Evolutionary conservation across 1,140 invertebrate species (phyloP).

Genomic region (Sarcophaga peregrina): DNA sequence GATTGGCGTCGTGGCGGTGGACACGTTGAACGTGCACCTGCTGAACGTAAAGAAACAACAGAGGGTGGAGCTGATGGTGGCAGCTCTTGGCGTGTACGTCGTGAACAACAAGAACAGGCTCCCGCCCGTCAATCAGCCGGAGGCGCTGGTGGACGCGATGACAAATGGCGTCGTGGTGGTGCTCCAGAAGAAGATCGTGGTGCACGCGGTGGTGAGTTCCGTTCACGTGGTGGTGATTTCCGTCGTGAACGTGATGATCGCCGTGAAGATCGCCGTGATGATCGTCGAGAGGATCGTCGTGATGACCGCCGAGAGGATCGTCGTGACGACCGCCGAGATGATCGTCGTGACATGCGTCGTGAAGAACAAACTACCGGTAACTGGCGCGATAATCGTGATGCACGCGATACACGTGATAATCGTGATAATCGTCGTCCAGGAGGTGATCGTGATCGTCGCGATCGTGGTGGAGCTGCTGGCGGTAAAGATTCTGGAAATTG

Average conservation of each 20-base stretch:
- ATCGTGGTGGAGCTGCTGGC: slow-evolving; percentile 47
- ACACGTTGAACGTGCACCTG: slow-evolving; percentile 47
- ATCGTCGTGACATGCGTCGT: slow-evolving; percentile 60
- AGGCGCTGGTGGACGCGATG: slow-evolving; percentile 40
- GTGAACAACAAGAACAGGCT: slow-evolving; percentile 47
- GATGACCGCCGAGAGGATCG: slow-evolving; percentile 58
- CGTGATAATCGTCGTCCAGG: slow-evolving; percentile 59
- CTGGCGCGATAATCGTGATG: slow-evolving; percentile 61
- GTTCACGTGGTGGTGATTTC: slow-evolving; percentile 46
- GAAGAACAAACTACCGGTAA: slow-evolving; percentile 64
- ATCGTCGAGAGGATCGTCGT: slow-evolving; percentile 48
- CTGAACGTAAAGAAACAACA: slow-evolving; percentile 30
- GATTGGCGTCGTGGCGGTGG: slow-evolving; percentile 44
- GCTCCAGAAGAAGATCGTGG: slow-evolving; percentile 44
- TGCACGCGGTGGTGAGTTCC: slow-evolving; percentile 42
- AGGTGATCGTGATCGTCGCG: slow-evolving; percentile 53
- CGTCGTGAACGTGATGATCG: slow-evolving; percentile 48
- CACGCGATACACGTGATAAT: slow-evolving; percentile 54
- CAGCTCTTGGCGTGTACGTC: slow-evolving; percentile 60
- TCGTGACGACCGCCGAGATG: slow-evolving; percentile 64
- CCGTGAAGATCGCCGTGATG: slow-evolving; percentile 24
- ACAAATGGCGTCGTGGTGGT: slow-evolving; percentile 50
- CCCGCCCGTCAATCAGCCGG: slow-evolving; percentile 46
- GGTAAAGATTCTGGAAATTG: slow-evolving; percentile 59
- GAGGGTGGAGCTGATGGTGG: slow-evolving; percentile 43